A percentile compares a stretch with the other conserved stretches of the same genome.
These are phyloP conservation scores for Tetrax tetrax DNA, from an alignment of 2,113 vertebrate genomes.

Conservation along the genomic window DNA sequence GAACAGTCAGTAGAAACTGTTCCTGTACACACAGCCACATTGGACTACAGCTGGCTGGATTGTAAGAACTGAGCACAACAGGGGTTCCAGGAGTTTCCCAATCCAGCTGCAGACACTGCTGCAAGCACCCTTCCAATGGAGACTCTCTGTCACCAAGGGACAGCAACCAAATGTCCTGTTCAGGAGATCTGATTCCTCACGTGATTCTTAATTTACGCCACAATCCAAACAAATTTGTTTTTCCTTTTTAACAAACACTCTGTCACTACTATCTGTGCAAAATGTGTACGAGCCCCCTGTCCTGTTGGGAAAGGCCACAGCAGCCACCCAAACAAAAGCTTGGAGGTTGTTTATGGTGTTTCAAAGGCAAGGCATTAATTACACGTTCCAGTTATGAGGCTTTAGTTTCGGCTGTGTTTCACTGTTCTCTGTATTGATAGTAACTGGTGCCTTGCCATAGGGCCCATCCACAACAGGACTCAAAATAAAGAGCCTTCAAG, in stretches of 20 bases:
- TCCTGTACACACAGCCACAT: background rate
- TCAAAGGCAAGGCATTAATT: background rate
- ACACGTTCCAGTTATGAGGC: background rate
- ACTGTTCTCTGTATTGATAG: background rate
- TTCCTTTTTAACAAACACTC: background rate
- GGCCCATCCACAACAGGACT: background rate
- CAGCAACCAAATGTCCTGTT: background rate
- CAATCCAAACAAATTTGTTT: background rate
- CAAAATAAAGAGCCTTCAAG: background rate
- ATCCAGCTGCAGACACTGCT: background rate
- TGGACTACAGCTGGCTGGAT: background rate
- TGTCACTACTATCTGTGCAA: background rate
- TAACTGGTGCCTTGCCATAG: background rate
- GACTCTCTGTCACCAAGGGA: background rate
- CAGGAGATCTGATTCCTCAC: background rate
- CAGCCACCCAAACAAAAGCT: background rate
- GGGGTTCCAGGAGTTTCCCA: background rate
- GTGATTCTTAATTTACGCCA: background rate
- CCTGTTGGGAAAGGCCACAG: background rate
- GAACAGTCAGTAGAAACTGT: background rate
- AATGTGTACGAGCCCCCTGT: background rate
- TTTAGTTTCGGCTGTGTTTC: background rate
- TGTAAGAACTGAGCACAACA: background rate
- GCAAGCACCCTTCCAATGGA: background rate
- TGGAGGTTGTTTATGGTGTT: background rate